Conservation (phyloP, 2,113 vertebrate species). For the Oophaga pumilio region DNA sequence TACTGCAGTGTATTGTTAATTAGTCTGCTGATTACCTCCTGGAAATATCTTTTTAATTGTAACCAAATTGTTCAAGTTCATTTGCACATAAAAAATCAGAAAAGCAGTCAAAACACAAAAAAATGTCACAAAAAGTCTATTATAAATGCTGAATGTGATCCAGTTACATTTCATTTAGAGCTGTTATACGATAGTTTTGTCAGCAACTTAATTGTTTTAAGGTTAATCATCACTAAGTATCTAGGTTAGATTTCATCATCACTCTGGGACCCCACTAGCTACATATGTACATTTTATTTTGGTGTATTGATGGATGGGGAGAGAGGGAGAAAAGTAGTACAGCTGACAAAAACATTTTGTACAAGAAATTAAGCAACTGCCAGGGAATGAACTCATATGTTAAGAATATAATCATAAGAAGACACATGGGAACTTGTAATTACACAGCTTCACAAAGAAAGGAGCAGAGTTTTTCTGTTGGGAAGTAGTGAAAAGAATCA, state of each 20-base stretch:
- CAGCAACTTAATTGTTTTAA: background rate
- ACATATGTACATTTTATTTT: background rate
- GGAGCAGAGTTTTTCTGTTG: conserved; percentile 26
- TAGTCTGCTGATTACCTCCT: no score
- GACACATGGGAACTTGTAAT: conserved; percentile 33
- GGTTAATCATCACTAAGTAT: background rate
- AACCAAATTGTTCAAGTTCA: no score
- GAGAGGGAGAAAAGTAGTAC: background rate
- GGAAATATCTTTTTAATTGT: no score
- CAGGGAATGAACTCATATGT: conserved; percentile 22
- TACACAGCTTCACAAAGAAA: conserved; percentile 26
- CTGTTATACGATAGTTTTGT: background rate
- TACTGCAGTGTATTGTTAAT: no score
- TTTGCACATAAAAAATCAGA: no score
- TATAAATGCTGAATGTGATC: no score
- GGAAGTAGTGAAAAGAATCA: conserved; percentile 41
- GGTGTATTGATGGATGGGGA: background rate
- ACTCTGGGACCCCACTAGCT: background rate
- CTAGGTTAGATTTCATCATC: background rate
- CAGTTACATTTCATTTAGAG: background rate
- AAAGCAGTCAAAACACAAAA: no score
- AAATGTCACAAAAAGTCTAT: no score
- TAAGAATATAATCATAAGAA: conserved; percentile 37
- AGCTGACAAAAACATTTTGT: background rate
- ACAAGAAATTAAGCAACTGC: conserved; percentile 14